Evolutionary conservation across 2,797 vertebrate species (phyloP), one percentile per base, ranked within the genome.

Genomic region (Danio jaintianensis): DNA sequence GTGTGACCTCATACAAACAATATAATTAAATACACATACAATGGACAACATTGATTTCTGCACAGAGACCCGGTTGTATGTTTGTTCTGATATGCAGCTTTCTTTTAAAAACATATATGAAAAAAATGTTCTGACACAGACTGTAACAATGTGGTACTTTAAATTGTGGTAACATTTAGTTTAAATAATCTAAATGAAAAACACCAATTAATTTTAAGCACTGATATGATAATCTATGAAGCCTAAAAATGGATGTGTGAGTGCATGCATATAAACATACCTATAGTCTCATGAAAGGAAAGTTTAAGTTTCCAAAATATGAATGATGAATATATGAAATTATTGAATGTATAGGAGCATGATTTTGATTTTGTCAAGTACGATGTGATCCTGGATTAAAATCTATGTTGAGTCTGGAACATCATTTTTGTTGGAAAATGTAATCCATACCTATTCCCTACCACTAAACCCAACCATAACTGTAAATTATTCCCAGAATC

Each of bases 11-110:
- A 58, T 42, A 43, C 69, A 22, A 29, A 45, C 36, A 20, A 52
- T 55, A 53, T 18, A 42, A 72, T 56, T 20, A 13, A 40, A 72
- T 58, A 48, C 20, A 45, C 55, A 59, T 47, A 73, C 18, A 36
- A 73, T 55, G 36, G 36, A 42, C 68, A 40, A 36, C 29, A 67
- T 71, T 0, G 9, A 69, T 40, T 69, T 69, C 48, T 22, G 18
- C 69, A 15, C 40, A 73, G 43, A 15, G 18, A 12, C 20, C 29
- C 29, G 29, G 11, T 40, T 43, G n/a, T 38, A 42, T 18, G 8
- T 42, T 61, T 61, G 15, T 36, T 61, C 59, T n/a, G 13, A 62
- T n/a, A 10, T 43, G 40, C 40, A 63, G 52, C 36, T 71, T 22
- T 50, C 64, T 29, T 50, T 70, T 70, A n/a, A 40, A 6, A n/a